Percentiles rank a stretch among this genome's conserved stretches.
These are phyloP conservation scores for Eriocheir sinensis DNA, from an alignment of 1,140 invertebrate species.

Conservation along the genomic window DNA sequence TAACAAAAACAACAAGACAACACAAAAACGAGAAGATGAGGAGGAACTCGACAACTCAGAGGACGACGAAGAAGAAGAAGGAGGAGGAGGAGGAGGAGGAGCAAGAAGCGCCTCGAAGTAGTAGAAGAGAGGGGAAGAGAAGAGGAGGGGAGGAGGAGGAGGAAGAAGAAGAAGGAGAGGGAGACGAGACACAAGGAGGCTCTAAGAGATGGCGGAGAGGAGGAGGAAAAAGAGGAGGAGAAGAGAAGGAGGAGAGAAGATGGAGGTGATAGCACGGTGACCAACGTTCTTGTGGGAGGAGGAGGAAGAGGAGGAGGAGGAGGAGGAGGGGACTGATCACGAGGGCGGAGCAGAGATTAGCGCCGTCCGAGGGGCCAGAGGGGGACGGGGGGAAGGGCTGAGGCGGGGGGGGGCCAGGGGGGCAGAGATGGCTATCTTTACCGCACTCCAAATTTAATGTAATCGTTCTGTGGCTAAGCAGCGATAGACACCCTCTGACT, in stretches of 20 bases:
- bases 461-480: too few relatives aligned
- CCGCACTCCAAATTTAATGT: too few relatives aligned
- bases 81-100: background rate
- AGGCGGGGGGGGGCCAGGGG: too few relatives aligned
- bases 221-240: background rate
- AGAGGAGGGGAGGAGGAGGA: background rate
- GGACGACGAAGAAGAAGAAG: background rate
- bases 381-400: too few relatives aligned
- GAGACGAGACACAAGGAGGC: background rate
- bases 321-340: too few relatives aligned
- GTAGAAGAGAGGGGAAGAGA: background rate
- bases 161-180: background rate
- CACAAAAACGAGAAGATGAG: background rate
- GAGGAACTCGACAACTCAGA: background rate
- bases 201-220: background rate
- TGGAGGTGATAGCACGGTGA: background rate
- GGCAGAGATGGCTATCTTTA: too few relatives aligned
- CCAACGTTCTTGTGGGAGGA: background rate
- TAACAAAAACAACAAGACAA: background rate
- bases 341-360: background rate
- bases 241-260: conserved; percentile 32
- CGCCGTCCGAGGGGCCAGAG: background rate
- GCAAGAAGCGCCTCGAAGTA: background rate
- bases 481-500: too few relatives aligned
- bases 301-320: background rate